Base-by-base conservation (phyloP, 2,888 invertebrate species). In the Agrilus mali region DNA sequence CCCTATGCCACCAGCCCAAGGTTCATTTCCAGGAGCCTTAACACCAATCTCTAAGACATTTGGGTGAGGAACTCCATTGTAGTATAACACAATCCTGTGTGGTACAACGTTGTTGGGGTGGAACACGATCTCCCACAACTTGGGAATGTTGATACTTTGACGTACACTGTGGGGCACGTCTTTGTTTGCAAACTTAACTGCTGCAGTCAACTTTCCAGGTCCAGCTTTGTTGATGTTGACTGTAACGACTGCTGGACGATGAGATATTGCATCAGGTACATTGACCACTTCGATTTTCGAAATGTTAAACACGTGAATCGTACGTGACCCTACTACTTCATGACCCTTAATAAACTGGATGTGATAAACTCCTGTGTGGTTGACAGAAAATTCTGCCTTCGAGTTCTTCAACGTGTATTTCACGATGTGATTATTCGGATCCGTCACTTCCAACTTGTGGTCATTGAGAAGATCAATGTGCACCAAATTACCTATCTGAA, bases 71-170 rank as follows among this genome's bases (percentile, higher is more conserved):
- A 89, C 80, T 38, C 86, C 88, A 64, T 93, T 92, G 69, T 89
- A 93, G 53, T 83, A 78, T 40, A 95, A 75, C 47, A 85, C 79
- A 44, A 96, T 75, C 54, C 85, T 77, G 64, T 96, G 94, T 2
- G 90, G 86, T 16, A 93, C 87, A 2, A 89, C 85, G 33, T 86
- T 71, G 1, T 82, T 79, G 0, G 95, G 95, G 63, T 89, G 88
- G 68, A 92, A 94, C 46, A 86, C 80, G 22, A 88, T 80, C 66
- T 87, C 86, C 67, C 86, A 85, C 42, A 86, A 70, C 38, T 78
- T 78, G 22, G 84, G 81, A 53, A 80, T 80, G 35, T 75, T 70
- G 37, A 78, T 74, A 45, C 75, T 74, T 43, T 86, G 79, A 15
- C 86, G 72, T 48, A 93, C 78, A 47, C 85, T 78, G 61, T 89